A percentile compares a stretch with the other conserved stretches of the same genome.
These are phyloP conservation scores for Ichneumoninae sp. DNA, from an alignment of 2,888 invertebrate species.

Conservation along the genomic window DNA sequence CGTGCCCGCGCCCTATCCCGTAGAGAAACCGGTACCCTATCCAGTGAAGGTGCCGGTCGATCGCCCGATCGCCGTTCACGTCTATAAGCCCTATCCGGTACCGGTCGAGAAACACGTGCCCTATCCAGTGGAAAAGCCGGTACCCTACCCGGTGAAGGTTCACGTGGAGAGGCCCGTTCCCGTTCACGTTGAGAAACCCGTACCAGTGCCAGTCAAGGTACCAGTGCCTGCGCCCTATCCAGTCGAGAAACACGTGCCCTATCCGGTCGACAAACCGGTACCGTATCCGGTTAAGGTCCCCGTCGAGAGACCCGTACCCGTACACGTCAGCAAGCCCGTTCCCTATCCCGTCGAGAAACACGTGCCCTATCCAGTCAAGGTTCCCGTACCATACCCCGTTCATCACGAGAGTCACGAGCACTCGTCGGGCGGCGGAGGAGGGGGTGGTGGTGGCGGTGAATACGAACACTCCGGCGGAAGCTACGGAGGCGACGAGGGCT, in stretches of 20 bases:
- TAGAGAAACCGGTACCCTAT: slow-evolving; percentile 90
- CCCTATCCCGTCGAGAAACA: slow-evolving; percentile 83
- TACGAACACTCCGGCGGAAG: slow-evolving; percentile 54
- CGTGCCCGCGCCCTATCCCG: slow-evolving; percentile 90
- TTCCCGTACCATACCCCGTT: slow-evolving; percentile 88
- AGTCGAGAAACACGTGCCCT: slow-evolving; percentile 80
- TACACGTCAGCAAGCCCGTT: slow-evolving; percentile 81
- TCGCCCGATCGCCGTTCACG: slow-evolving; percentile 89
- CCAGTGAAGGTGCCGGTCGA: slow-evolving; percentile 90
- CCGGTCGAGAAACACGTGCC: slow-evolving; percentile 90
- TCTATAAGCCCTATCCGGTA: slow-evolving; percentile 89
- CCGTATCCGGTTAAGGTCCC: slow-evolving; percentile 87
- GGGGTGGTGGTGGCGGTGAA: slow-evolving; percentile 59
- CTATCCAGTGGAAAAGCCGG: slow-evolving; percentile 86
- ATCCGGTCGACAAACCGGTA: slow-evolving; percentile 86
- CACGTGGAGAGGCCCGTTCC: slow-evolving; percentile 88
- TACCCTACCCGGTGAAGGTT: slow-evolving; percentile 81
- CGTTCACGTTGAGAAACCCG: slow-evolving; percentile 91
- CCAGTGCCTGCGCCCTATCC: slow-evolving; percentile 80
- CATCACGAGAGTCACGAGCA: slow-evolving; percentile 81
- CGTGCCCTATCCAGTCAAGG: slow-evolving; percentile 90
- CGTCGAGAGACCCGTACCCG: slow-evolving; percentile 85
- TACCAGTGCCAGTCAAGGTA: slow-evolving; percentile 90
- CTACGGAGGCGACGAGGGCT: slow-evolving; percentile 59
- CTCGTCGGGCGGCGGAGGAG: slow-evolving; percentile 64